A percentile compares a stretch with the other conserved stretches of the same genome.
Conservation (phyloP, 1,140 invertebrate genomes). For the Drosophila saltans region DNA sequence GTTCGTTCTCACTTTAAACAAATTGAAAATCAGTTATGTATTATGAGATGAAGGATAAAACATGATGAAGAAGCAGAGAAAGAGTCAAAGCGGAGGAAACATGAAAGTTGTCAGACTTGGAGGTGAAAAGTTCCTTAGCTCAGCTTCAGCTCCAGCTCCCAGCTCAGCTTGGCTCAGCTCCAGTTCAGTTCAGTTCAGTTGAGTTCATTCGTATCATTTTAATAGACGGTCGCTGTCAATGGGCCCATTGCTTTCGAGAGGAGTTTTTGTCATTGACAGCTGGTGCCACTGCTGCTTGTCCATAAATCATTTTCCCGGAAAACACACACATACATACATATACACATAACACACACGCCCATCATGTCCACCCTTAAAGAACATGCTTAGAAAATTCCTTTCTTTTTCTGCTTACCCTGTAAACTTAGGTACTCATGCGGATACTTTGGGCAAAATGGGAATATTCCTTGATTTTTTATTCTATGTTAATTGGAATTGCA, state of each 20-base stretch:
- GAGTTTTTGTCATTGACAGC: constrained; percentile 52
- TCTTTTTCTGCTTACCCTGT: constrained; percentile 5
- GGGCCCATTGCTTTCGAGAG: constrained; percentile 10
- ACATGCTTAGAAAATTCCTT: constrained; percentile 39
- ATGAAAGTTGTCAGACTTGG: background rate
- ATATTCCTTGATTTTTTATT: no score
- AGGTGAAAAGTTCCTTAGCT: background rate
- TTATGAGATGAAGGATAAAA: background rate
- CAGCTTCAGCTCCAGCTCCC: background rate
- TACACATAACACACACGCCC: constrained; percentile 45
- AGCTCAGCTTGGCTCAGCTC: background rate
- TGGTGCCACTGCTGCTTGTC: constrained; percentile 62
- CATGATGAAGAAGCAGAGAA: background rate
- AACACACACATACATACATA: constrained; percentile 41
- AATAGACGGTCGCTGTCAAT: constrained; percentile 21
- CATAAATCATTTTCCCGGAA: constrained; percentile 76
- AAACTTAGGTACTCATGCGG: background rate
- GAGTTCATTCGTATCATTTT: constrained; percentile 22
- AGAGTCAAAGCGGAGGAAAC: background rate
- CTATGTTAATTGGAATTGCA: no score
- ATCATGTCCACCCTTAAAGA: constrained; percentile 52
- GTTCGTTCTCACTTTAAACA: constrained; percentile 38
- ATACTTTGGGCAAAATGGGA: background rate
- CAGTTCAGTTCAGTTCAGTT: background rate
- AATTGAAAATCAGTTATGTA: constrained; percentile 52